Base-by-base conservation (phyloP, 2,797 vertebrate species). In the Sebastes trivittatus region DNA sequence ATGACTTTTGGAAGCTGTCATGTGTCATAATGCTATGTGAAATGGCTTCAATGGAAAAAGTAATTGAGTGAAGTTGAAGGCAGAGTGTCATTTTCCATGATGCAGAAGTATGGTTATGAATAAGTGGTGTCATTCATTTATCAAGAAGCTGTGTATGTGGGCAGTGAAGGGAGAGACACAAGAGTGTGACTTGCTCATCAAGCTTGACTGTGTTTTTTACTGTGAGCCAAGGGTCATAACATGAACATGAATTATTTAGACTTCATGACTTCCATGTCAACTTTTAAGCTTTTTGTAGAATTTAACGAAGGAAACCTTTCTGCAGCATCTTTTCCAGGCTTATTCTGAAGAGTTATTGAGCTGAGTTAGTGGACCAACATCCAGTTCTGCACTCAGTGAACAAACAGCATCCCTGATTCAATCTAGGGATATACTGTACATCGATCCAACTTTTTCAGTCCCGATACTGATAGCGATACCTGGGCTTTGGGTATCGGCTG, bases 351-450 rank as follows among this genome's bases (percentile, higher is more conserved):
- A 62, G 9, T 11, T 25, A 29, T 16, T 23, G 11, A 25, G 27
- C 29, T 18, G 54, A 30, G 38, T 70, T 32, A 59, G 55, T 75
- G 10, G 9, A 10, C n/a, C 61, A 34, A 68, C 34, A 32, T 22
- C 36, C 34, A 30, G 22, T 23, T 52, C 2, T 52, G 38, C 6
- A 5, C 22, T 58, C 49, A 4, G 20, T 73, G 78, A 61, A 54
- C 56, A 75, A 69, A 83, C 79, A 55, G 25, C 71, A 74, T 85
- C 79, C 38, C 83, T 80, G 36, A 49, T 49, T 49, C 18, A 20
- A 49, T 49, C 46, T 49, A 18, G 18, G 46, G 18, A 49, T 20
- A 18, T 7, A 38, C 36, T 38, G 36, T 38, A 20, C 46, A 16
- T 42, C 46, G 18, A 49, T 49, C 7, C 18, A 0, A 49, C 16